Percentiles rank a stretch among this genome's conserved stretches.
phyloP scores from a whole-genome alignment of 2,113 vertebrate genomes.

The Tragelaphus buxtoni region DNA sequence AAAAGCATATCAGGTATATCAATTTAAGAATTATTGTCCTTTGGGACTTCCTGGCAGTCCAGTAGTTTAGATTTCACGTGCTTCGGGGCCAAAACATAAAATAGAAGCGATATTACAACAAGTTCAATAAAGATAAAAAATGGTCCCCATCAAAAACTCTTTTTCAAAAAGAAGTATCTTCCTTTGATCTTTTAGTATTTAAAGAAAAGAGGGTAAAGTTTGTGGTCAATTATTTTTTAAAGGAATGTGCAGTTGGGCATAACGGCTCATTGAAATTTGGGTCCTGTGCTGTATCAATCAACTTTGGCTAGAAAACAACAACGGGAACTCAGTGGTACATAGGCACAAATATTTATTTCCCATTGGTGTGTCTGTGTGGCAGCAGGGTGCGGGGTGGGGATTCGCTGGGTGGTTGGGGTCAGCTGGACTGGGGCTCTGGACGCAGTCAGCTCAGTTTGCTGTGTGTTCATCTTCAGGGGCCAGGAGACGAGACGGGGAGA shows the following conservation, averaged over 20 bases:
- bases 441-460: neutral
- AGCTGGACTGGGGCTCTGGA: neutral
- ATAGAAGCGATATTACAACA: neutral
- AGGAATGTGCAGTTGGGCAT: neutral
- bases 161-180: neutral
- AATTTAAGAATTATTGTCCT: neutral
- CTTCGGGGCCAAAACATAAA: neutral
- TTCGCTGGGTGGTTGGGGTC: neutral
- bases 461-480: neutral
- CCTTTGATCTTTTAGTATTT: neutral
- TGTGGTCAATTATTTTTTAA: neutral
- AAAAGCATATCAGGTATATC: slow-evolving; percentile 3
- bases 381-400: neutral
- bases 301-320: neutral
- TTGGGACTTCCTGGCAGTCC: neutral
- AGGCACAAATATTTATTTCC: neutral
- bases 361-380: neutral
- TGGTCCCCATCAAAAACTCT: neutral
- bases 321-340: neutral
- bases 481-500: neutral
- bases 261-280: neutral
- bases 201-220: neutral
- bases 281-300: neutral
- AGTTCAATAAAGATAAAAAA: neutral
- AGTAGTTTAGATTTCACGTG: neutral